phyloP scores from a whole-genome alignment of 2,888 invertebrate species.

The Proisotoma minuta region DNA sequence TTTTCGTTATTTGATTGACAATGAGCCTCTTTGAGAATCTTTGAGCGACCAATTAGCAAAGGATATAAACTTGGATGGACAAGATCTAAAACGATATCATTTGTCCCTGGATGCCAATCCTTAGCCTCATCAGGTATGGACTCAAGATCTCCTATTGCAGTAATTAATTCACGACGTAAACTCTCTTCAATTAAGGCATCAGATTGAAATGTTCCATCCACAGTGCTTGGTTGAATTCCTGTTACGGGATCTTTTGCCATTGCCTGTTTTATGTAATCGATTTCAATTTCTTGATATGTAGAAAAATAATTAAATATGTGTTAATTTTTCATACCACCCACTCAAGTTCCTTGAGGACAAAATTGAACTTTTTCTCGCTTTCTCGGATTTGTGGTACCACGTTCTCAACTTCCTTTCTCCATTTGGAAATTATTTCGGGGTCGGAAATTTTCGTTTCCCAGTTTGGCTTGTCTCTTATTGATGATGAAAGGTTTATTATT shows the following conservation, averaged over 20 bases:
- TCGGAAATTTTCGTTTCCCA: slow-evolving; percentile 16
- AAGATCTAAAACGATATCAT: slow-evolving; percentile 12
- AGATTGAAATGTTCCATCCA: slow-evolving; percentile 12
- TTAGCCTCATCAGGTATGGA: slow-evolving; percentile 6
- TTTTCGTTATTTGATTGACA: no score
- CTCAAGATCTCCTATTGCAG: not conserved
- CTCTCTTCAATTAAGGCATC: not conserved
- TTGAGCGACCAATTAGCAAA: not conserved
- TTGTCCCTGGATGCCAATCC: slow-evolving; percentile 19
- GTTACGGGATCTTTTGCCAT: not conserved
- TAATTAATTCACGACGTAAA: not conserved
- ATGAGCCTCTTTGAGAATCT: not conserved
- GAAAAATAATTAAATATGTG: no score
- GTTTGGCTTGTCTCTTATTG: slow-evolving; percentile 5
- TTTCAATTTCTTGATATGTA: no score
- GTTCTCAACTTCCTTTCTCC: slow-evolving; percentile 5
- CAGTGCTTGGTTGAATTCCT: slow-evolving; percentile 10
- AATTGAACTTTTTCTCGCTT: not conserved
- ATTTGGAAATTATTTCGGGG: slow-evolving; percentile 2
- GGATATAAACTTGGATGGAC: slow-evolving; percentile 18
- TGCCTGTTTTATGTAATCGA: no score
- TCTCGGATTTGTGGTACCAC: not conserved
- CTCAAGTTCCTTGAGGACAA: slow-evolving; percentile 5
- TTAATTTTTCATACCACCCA: slow-evolving; percentile 1
- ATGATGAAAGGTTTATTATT: not conserved